Conservation (phyloP, 1,140 invertebrate genomes). For the Delia radicum region DNA sequence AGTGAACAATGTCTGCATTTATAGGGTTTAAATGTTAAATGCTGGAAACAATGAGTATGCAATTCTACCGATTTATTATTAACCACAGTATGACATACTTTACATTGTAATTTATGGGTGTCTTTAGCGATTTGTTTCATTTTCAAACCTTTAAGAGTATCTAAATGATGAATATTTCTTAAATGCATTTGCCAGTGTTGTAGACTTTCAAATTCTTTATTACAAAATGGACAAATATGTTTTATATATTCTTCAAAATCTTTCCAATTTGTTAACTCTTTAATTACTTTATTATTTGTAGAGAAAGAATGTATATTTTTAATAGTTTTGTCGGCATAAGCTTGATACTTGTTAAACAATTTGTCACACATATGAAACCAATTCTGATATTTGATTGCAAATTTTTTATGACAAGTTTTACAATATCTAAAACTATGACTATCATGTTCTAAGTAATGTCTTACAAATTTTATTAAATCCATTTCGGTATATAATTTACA, state of each 20-base stretch:
- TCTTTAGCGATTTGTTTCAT: not conserved
- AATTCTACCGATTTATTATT: not conserved
- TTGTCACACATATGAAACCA: too few species aligned
- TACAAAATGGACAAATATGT: slow-evolving; percentile 2
- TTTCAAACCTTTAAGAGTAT: not conserved
- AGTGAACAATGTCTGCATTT: not conserved
- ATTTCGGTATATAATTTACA: not conserved
- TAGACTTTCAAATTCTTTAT: not conserved
- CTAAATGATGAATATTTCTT: not conserved
- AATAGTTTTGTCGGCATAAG: too few species aligned
- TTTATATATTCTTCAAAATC: slow-evolving; percentile 6
- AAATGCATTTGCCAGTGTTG: not conserved
- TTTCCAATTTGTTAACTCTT: not conserved
- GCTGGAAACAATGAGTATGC: slow-evolving; percentile 6
- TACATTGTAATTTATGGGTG: not conserved
- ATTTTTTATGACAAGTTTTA: not conserved
- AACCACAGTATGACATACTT: not conserved
- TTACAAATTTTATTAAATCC: not conserved
- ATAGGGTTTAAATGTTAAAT: not conserved
- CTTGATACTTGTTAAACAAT: too few species aligned
- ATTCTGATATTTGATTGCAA: too few species aligned
- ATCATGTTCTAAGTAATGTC: not conserved
- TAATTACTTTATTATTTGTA: too few species aligned
- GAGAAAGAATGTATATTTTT: too few species aligned
- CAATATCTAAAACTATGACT: not conserved